Evolutionary conservation across 2,888 invertebrate genomes (phyloP), one percentile per base, ranked within the genome.

Genomic region (Plebejus melissa): DNA sequence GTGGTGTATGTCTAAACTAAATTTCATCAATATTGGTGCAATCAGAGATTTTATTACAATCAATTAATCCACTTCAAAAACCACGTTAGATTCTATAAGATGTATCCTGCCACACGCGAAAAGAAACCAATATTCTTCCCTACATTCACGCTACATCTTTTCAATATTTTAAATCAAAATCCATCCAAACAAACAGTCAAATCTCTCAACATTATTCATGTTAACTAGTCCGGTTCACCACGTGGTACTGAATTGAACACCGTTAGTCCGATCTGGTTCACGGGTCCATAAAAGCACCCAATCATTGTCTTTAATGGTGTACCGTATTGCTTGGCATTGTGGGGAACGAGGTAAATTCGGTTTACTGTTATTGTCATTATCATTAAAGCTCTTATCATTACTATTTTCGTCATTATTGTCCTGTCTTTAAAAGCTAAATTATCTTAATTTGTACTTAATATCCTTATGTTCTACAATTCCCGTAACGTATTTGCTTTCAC

Each of bases 231-330:
- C 22, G 60, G 60, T 60, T 9, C 2, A 60, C 28, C 28, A 60
- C 28, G 60, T 60, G 60, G 22, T 36, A 13, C 32, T 65, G 60
- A 65, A 65, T 32, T 65, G 28, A 4, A 65, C 32, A 82, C 86
- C 87, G 83, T 82, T 85, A 84, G 87, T 89, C 85, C 84, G 88
- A 91, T 90, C 88, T 91, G 89, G 89, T 90, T 89, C 88, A 88
- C 85, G 86, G 86, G 88, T 90, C 90, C 90, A 91, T 90, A 87
- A 90, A 90, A 90, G 88, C 85, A 84, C 85, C 50, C 46, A 50
- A 54, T 71, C 46, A 71, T 72, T 72, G 72, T 72, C 72, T 72
- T 72, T 50, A 72, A 72, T 54, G 13, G 72, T 32, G 28, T 71
- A 71, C 72, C 46, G 41, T 72, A 72, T 72, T 72, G 72, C 54